Conservation (phyloP, 2,113 vertebrate species). For the Xenopus borealis region DNA sequence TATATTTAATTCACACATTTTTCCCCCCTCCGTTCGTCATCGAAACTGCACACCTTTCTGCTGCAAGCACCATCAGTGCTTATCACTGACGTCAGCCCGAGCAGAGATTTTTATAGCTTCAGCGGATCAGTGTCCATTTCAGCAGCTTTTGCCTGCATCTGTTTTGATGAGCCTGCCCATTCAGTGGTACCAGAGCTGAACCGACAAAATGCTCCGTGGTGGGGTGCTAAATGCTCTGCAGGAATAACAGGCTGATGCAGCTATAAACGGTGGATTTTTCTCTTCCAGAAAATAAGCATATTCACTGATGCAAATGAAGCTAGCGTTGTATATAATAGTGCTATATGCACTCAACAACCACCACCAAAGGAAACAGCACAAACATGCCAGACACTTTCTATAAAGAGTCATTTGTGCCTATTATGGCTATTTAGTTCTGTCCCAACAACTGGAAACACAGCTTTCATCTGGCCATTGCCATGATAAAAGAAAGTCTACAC, state of each 20-base stretch:
- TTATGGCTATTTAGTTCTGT: too few species aligned
- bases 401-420: too few species aligned
- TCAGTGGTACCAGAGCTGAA: slow-evolving; percentile 31
- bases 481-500: too few species aligned
- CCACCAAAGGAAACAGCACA: neutral
- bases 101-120: slow-evolving; percentile 4
- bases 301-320: slow-evolving; percentile 1
- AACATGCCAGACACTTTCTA: too few species aligned
- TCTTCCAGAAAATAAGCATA: slow-evolving; percentile 8
- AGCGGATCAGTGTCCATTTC: slow-evolving; percentile 14
- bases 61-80: neutral
- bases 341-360: slow-evolving; percentile 13
- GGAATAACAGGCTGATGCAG: slow-evolving; percentile 5
- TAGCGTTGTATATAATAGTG: too few species aligned
- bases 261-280: slow-evolving; percentile 13
- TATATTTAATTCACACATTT: neutral
- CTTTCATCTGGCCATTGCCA: too few species aligned
- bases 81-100: slow-evolving; percentile 2
- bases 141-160: neutral
- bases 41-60: neutral
- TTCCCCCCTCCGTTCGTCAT: neutral
- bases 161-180: slow-evolving; percentile 20
- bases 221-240: slow-evolving; percentile 11
- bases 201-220: slow-evolving; percentile 13
- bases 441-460: too few species aligned